Evolutionary conservation across 2,888 invertebrate genomes (phyloP).

Genomic region (Luperina nickerlii): DNA sequence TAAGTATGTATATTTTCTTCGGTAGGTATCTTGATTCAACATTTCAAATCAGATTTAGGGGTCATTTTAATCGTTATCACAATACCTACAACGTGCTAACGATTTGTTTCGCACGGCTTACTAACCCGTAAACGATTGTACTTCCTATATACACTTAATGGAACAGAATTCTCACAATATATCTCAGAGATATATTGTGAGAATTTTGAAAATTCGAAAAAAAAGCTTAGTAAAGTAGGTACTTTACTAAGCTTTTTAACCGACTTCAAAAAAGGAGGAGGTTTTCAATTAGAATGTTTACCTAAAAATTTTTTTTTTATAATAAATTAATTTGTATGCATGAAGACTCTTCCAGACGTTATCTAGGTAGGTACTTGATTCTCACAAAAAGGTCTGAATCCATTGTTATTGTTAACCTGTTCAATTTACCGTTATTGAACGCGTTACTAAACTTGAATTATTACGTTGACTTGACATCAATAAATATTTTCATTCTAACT

Average conservation of each 20-base stretch:
- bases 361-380: background rate
- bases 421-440: conserved; percentile 19
- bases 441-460: conserved; percentile 4
- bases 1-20: background rate
- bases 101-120: conserved; percentile 50
- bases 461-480: background rate
- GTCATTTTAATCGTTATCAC: conserved; percentile 1
- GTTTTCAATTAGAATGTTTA: too few species aligned
- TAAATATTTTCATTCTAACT: conserved; percentile 5
- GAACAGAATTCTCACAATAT: conserved; percentile 61
- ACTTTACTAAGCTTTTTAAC: conserved; percentile 1
- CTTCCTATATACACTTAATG: conserved; percentile 58
- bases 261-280: too few species aligned
- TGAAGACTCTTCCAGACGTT: background rate
- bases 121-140: conserved; percentile 52
- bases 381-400: conserved; percentile 16
- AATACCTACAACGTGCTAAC: conserved; percentile 8
- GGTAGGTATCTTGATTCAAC: background rate
- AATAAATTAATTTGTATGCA: conserved; percentile 13
- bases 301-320: too few species aligned
- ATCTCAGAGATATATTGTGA: conserved; percentile 7
- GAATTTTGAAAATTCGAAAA: too few species aligned
- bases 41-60: conserved; percentile 11
- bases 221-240: background rate
- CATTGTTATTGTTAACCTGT: conserved; percentile 12